These are phyloP conservation scores for Galeruca laticollis DNA, from an alignment of 2,888 invertebrate genomes.

Conservation along the genomic window DNA sequence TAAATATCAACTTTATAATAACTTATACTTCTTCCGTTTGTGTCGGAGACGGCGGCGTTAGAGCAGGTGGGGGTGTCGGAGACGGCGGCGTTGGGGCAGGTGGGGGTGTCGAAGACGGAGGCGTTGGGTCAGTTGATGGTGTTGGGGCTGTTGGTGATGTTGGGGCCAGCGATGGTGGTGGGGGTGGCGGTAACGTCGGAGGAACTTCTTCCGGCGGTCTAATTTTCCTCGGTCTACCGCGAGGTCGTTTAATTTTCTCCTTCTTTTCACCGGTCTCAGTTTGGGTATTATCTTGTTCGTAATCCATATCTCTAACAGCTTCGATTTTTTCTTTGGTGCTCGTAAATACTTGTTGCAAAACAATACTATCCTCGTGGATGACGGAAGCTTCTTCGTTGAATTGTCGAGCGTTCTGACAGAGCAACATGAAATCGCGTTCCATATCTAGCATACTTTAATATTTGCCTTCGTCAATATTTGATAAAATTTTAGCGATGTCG, in stretches of 20 bases:
- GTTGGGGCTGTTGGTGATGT: too few relatives aligned
- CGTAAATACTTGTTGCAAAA: constrained; percentile 87
- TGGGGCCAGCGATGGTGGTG: background rate
- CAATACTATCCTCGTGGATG: constrained; percentile 96
- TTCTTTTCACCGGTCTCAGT: constrained; percentile 62
- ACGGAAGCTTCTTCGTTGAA: constrained; percentile 97
- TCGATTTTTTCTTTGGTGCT: constrained; percentile 74
- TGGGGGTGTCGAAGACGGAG: too few relatives aligned
- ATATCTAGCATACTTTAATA: constrained; percentile 87
- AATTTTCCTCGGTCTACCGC: constrained; percentile 30
- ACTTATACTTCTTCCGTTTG: too few relatives aligned
- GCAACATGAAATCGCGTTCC: constrained; percentile 91
- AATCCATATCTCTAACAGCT: constrained; percentile 66
- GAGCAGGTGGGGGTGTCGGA: too few relatives aligned
- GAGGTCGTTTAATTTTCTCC: constrained; percentile 30
- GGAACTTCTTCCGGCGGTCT: constrained; percentile 20
- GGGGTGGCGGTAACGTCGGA: background rate
- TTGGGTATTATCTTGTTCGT: constrained; percentile 66
- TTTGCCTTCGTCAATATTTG: constrained; percentile 88
- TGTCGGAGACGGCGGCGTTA: too few relatives aligned
- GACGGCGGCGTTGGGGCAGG: too few relatives aligned
- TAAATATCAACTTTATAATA: too few relatives aligned
- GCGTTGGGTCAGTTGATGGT: too few relatives aligned
- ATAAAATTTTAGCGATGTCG: constrained; percentile 93
- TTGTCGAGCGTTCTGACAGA: constrained; percentile 96